Conservation (phyloP, 2,888 invertebrate genomes). For the Cerceris ruficornis region DNA sequence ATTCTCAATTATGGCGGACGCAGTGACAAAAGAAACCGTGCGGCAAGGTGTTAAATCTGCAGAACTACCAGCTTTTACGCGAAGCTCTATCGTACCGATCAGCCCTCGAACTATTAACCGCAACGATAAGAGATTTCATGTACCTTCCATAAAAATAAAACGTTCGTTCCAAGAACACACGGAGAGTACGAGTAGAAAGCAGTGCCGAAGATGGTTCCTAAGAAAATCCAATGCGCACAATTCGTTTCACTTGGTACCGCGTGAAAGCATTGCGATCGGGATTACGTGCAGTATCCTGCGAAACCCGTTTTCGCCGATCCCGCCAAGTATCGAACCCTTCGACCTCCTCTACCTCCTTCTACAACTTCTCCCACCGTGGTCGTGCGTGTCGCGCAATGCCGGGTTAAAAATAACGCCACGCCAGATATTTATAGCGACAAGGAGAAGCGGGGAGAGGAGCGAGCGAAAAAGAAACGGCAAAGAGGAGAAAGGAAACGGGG, state of each 20-base stretch:
- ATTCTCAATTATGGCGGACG: too few species aligned
- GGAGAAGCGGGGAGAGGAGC: slow-evolving; percentile 5
- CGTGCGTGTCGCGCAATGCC: slow-evolving; percentile 64
- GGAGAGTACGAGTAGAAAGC: neutral
- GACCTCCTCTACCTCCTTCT: slow-evolving; percentile 39
- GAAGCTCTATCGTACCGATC: neutral
- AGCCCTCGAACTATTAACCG: neutral
- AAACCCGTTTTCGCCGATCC: slow-evolving; percentile 69
- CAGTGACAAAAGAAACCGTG: too few species aligned
- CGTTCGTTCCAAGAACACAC: neutral
- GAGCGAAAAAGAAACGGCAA: slow-evolving; percentile 5
- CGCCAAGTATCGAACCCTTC: slow-evolving; percentile 54
- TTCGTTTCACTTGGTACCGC: slow-evolving; percentile 7
- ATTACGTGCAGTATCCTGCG: slow-evolving; percentile 65
- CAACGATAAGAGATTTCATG: neutral
- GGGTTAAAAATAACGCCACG: slow-evolving; percentile 78
- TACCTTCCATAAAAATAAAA: neutral
- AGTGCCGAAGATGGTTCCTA: neutral
- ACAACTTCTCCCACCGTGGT: slow-evolving; percentile 28
- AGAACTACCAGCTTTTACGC: too few species aligned
- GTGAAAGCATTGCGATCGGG: slow-evolving; percentile 29
- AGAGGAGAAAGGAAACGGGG: slow-evolving; percentile 31
- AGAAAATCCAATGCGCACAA: neutral
- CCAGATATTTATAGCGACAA: slow-evolving; percentile 76
- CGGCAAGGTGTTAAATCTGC: too few species aligned